Base-by-base conservation (phyloP, 2,888 invertebrate species). In the Erebia ligea region DNA sequence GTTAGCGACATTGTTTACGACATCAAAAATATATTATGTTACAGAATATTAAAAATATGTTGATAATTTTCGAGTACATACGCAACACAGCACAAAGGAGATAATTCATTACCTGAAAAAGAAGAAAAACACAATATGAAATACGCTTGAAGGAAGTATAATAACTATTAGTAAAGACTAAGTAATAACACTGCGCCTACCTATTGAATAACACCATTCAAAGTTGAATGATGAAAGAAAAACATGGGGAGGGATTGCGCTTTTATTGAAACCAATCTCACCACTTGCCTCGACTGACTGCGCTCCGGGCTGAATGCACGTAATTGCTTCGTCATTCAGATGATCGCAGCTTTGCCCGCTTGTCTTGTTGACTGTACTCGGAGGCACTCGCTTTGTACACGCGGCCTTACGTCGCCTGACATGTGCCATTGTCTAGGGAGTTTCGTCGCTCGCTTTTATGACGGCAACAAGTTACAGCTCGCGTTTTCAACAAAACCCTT, bases 241-340 rank as follows among this genome's bases (percentile, higher is more conserved):
- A 92, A 92, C 92, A 90, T 86, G 87, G 90, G 88, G 88, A 84
- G 89, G 88, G 86, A 84, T 84, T 90, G 91, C 85, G 88, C 91
- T 92, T 92, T 92, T 92, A 92, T 93, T 91, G 91, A 90, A 91
- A 92, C 91, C 91, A 90, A 93, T 93, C 92, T 89, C 88, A 86
- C 84, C 92, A 91, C 90, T 92, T 91, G 91, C 86, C 87, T 83
- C 87, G 86, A 82, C 88, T 88, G 87, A 87, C 90, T 91, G 87
- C 86, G 86, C 87, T 82, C 81, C 79, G 82, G 85, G 86, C 84
- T 91, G 87, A 90, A 90, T 88, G 89, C 87, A 86, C 87, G 88
- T 92, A 92, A 92, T 92, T 91, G 92, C 91, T 87, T 85, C 89
- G 88, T 90, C 92, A 91, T 92, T 91, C 89, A 91, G 88, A 90